Evolutionary conservation across 2,888 invertebrate genomes (phyloP).

Genomic region (Globia sparganii): DNA sequence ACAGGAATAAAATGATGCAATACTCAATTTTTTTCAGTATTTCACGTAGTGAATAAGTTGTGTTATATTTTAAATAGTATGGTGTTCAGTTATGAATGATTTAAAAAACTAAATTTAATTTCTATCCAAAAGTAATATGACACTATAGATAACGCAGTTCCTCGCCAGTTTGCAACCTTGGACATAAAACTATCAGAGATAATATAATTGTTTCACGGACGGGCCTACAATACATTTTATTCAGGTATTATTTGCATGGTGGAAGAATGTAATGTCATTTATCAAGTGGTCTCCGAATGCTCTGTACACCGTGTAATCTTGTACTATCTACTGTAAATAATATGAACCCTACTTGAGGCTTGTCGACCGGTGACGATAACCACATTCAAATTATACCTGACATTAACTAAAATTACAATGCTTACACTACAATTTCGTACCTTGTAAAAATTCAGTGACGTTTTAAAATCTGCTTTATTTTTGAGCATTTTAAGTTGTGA

Average conservation of each 20-base stretch:
- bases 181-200: slow-evolving; percentile 39
- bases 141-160: slow-evolving; percentile 14
- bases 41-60: not conserved
- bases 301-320: slow-evolving; percentile 49
- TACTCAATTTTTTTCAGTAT: not conserved
- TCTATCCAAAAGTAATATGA: slow-evolving; percentile 23
- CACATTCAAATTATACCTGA: slow-evolving; percentile 22
- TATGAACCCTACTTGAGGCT: slow-evolving; percentile 32
- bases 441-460: not conserved
- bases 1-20: not conserved
- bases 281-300: slow-evolving; percentile 33
- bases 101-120: not conserved
- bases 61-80: not conserved
- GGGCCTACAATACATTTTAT: slow-evolving; percentile 23
- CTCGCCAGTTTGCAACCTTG: slow-evolving; percentile 29
- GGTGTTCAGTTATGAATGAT: not conserved
- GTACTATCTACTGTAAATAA: slow-evolving; percentile 47
- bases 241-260: slow-evolving; percentile 35
- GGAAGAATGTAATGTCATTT: slow-evolving; percentile 28
- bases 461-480: not conserved
- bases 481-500: not conserved
- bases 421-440: not conserved
- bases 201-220: slow-evolving; percentile 32
- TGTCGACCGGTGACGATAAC: slow-evolving; percentile 39
- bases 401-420: slow-evolving; percentile 15